Percentiles rank a stretch among this genome's conserved stretches.
phyloP scores from a whole-genome alignment of 2,888 invertebrate genomes.

The Syritta pipiens region DNA sequence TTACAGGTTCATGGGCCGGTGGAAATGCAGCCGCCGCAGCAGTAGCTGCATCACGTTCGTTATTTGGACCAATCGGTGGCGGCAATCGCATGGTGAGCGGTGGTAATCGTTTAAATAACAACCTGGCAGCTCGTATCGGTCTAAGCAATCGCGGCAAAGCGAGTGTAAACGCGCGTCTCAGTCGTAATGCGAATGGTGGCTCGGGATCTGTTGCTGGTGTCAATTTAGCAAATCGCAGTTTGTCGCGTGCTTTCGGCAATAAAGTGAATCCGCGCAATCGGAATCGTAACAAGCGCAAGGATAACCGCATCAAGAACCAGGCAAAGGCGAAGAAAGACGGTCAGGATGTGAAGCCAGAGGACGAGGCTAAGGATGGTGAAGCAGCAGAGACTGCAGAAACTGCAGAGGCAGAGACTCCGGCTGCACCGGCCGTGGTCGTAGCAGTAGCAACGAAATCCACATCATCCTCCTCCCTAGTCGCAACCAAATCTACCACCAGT shows the following conservation, averaged over 20 bases:
- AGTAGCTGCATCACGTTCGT: constrained; percentile 67
- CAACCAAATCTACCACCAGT: constrained; percentile 43
- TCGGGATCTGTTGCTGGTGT: constrained; percentile 33
- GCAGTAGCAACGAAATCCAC: constrained; percentile 31
- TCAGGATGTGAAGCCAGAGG: constrained; percentile 15
- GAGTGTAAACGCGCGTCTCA: constrained; percentile 66
- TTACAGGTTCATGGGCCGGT: constrained; percentile 74
- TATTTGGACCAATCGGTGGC: constrained; percentile 69
- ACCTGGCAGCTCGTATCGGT: constrained; percentile 50
- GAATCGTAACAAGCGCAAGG: constrained; percentile 67
- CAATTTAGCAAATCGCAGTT: constrained; percentile 58
- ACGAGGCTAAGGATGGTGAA: constrained; percentile 14
- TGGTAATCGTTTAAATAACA: constrained; percentile 68
- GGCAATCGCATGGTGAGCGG: constrained; percentile 68
- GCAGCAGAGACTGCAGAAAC: constrained; percentile 3
- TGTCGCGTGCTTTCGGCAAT: constrained; percentile 62
- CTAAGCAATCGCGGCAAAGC: constrained; percentile 56
- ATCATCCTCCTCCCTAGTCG: constrained; percentile 44
- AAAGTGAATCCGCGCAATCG: constrained; percentile 70
- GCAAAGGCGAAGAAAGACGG: constrained; percentile 54
- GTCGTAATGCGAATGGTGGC: constrained; percentile 62
- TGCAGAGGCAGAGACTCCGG: constrained; percentile 20
- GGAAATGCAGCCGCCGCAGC: constrained; percentile 64
- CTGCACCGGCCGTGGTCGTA: constrained; percentile 18
- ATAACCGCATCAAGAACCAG: constrained; percentile 63